Base-by-base conservation (phyloP, 2,797 vertebrate genomes). In the Etheostoma nigrum region DNA sequence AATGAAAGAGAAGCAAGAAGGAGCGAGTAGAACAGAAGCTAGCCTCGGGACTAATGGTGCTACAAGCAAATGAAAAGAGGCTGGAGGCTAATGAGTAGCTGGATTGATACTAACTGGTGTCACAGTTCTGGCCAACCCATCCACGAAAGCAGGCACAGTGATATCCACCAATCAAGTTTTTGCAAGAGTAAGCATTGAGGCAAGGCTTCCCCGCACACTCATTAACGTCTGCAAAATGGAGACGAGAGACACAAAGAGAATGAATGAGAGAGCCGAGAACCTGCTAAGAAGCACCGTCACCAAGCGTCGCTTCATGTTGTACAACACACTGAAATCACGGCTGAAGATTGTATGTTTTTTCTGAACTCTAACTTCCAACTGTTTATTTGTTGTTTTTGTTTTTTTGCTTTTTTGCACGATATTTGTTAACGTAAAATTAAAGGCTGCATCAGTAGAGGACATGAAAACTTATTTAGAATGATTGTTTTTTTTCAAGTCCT, bases 91-190 rank as follows among this genome's bases (percentile, higher is more conserved):
- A 19, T 5, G 25, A 62, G 76, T 73, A 54, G 13, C 69, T 68
- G 74, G 55, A 59, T 60, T 78, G 89, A 94, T 98, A 99, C 98
- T 98, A 93, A 99, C 98, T 97, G 95, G 97, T 96, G 88, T 99
- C 96, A 97, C 97, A 99, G 95, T 98, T 96, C 92, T 88, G 91
- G 95, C 98, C 98, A 94, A 93, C 96, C 98, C 97, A 99, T 97
- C 97, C 97, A 85, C 84, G 97, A 94, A 96, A 94, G 96, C 97
- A 99, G 96, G 94, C 91, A 95, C 98, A 99, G 96, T 96, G 97
- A 98, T 97, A 99, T 97, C 98, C 97, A 96, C 97, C 98, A 98
- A 98, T 98, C 95, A 99, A 95, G 96, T 99, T 98, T 99, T 98
- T 99, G 97, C 98, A 99, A 96, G 95, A 95, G 92, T 96, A 96